Base-by-base conservation (phyloP, 2,113 vertebrate genomes). In the Thunnus maccoyii region DNA sequence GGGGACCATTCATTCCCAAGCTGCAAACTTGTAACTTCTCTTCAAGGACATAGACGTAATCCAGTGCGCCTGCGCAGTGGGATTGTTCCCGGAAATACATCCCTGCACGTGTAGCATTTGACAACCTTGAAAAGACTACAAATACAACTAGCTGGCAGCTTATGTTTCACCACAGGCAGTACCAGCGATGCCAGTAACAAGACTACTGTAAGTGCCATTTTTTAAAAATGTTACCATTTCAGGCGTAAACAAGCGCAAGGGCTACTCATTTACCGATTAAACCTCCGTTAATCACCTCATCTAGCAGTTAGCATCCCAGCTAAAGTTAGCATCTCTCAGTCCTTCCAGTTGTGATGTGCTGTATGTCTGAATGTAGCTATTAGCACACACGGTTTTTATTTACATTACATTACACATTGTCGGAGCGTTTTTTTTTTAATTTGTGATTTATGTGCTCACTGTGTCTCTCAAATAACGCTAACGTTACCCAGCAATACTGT, bases 131-230 rank as follows among this genome's bases (percentile, higher is more conserved):
- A 72, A 69, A 69, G 70, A 81, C 63, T 64, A 75, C 80, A 78
- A 72, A 82, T 30, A 73, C 70, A 83, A n/a, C 14, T 13, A 52
- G 1, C 12, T n/a, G 10, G 18, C 18, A 70, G 46, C 46, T 30
- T 27, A 46, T 56, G 47, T 48, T 27, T 54, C 7, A 41, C 1
- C 20, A n/a, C n/a, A 32, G 32, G 22, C 41, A 5, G 10, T 0
- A 11, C 0, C 62, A 55, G 54, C 1, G 4, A 95, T 94, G 94
- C 84, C 94, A 27, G 65, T 91, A 0, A 92, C 75, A 46, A 58
- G 90, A 58, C 1, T 95, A 57, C 16, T 94, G 94, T 95, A 83
- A 94, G 94, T 88, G 16, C 13, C 9, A n/a, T 12, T 10, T 60
- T 30, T 18, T 22, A 22, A 30, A 30, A 30, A 2, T 56, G 41